phyloP scores from a whole-genome alignment of 2,797 vertebrate genomes.

The Huso huso region DNA sequence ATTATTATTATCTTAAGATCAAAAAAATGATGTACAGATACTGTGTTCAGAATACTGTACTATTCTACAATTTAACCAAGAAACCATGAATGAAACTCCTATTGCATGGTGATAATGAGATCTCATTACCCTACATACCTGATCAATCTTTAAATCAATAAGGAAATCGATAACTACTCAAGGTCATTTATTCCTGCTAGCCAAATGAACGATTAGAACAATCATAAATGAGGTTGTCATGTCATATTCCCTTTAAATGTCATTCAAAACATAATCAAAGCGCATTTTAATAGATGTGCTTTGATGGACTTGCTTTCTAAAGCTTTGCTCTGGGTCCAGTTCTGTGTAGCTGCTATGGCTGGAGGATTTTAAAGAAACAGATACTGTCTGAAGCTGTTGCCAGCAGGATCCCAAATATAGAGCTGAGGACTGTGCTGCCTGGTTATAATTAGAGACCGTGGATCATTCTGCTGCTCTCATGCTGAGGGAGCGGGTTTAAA shows the following conservation, averaged over 20 bases:
- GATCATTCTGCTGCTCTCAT: conserved; percentile 27
- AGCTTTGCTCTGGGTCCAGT: no score
- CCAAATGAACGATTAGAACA: not conserved
- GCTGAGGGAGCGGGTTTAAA: conserved; percentile 32
- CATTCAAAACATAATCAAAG: no score
- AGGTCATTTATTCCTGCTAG: not conserved
- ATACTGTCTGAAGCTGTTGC: conserved; percentile 18
- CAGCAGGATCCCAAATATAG: conserved; percentile 26
- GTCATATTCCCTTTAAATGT: no score
- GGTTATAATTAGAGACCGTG: conserved; percentile 32
- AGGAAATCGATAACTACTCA: not conserved
- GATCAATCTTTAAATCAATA: not conserved
- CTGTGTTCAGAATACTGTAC: no score
- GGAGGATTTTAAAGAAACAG: conserved; percentile 12
- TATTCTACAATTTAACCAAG: no score
- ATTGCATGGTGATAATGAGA: not conserved
- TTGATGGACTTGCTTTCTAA: no score
- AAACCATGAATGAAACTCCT: not conserved
- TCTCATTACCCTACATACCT: not conserved
- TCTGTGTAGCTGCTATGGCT: not conserved
- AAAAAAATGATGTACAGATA: no score
- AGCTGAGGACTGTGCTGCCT: conserved; percentile 18
- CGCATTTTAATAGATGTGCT: no score
- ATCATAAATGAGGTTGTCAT: no score
- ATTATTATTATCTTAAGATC: no score